A percentile compares a stretch with the other conserved stretches of the same genome.
These are phyloP conservation scores for Pseudomyrmex pallidus DNA, from an alignment of 1,140 invertebrate species.

Conservation along the genomic window DNA sequence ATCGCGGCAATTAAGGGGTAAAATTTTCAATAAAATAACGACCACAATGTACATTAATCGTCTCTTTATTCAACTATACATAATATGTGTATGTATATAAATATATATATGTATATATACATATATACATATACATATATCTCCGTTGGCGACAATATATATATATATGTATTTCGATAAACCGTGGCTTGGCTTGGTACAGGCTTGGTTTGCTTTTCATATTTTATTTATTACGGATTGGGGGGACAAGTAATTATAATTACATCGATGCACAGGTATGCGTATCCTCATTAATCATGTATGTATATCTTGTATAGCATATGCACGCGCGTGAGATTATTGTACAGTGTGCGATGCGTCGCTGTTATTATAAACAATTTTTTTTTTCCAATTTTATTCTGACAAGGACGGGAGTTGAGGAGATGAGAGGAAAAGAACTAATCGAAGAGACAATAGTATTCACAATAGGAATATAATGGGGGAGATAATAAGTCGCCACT, in stretches of 20 bases:
- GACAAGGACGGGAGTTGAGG: constrained; percentile 4
- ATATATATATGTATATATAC: constrained; percentile 21
- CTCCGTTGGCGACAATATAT: constrained; percentile 61
- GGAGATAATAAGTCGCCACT: constrained; percentile 46
- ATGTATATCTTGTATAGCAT: constrained; percentile 66
- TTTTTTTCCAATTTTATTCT: constrained; percentile 1
- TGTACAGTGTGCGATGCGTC: constrained; percentile 77
- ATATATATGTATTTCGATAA: constrained; percentile 57
- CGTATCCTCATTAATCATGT: constrained; percentile 65
- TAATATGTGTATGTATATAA: constrained; percentile 11
- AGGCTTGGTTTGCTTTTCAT: constrained; percentile 64
- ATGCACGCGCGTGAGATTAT: constrained; percentile 73
- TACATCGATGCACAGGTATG: constrained; percentile 73
- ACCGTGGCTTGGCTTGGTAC: constrained; percentile 68
- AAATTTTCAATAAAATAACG: constrained; percentile 15
- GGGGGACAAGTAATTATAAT: constrained; percentile 67
- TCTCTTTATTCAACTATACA: constrained; percentile 68
- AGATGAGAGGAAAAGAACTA: background rate
- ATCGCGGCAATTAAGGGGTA: background rate
- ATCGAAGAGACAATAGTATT: constrained; percentile 65
- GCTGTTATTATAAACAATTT: constrained; percentile 52
- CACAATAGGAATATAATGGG: constrained; percentile 59
- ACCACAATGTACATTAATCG: constrained; percentile 68
- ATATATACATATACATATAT: constrained; percentile 49
- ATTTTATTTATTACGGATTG: constrained; percentile 51